Conservation (phyloP, 2,113 vertebrate species). For the Eurypyga helias region DNA sequence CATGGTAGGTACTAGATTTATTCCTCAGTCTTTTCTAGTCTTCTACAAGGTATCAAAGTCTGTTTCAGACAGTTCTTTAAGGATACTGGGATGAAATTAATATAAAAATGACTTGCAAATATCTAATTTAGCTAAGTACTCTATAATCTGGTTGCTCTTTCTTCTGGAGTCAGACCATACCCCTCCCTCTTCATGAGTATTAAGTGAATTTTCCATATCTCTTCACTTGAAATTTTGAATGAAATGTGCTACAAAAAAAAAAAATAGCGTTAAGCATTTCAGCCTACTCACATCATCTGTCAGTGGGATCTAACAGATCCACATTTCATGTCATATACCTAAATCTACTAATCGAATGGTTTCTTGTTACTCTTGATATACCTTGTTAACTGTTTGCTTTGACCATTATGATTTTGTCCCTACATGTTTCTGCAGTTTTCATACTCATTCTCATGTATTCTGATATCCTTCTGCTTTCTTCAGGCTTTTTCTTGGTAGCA, state of each 20-base stretch:
- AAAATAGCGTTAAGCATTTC: neutral
- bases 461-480: neutral
- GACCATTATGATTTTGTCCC: neutral
- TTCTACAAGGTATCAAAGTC: neutral
- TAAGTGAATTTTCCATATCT: neutral
- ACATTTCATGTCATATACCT: neutral
- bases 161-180: neutral
- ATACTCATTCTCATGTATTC: neutral
- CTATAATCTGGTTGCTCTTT: neutral
- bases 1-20: neutral
- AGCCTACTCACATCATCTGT: constrained; percentile 40
- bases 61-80: neutral
- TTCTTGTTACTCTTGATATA: neutral
- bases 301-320: constrained; percentile 1
- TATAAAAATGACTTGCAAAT: neutral
- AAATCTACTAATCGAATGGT: neutral
- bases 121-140: neutral
- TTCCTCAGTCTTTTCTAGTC: neutral
- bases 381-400: neutral
- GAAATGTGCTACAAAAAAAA: neutral
- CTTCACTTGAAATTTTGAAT: constrained; percentile 26
- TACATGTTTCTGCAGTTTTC: neutral
- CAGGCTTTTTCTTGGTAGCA: neutral
- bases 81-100: neutral
- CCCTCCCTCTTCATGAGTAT: neutral